Evolutionary conservation across 2,113 vertebrate species (phyloP).

Genomic region (Brevimyrus niger): DNA sequence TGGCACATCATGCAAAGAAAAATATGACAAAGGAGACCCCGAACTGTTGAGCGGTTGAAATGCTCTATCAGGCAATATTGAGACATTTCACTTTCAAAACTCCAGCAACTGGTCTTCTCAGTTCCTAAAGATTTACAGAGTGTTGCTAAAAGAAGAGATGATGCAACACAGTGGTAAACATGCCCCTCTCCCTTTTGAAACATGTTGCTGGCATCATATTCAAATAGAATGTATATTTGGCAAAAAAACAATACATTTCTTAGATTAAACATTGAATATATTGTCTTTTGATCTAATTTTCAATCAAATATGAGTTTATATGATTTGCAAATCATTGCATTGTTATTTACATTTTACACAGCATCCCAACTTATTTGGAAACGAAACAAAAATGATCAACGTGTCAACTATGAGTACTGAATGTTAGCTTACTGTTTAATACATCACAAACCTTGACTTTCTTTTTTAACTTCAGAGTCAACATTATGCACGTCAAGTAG

Average conservation of each 20-base stretch:
- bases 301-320: not conserved
- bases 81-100: not conserved
- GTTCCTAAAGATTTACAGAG: not conserved
- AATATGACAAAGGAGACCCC: not conserved
- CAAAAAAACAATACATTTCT: not conserved
- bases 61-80: not conserved
- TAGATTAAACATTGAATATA: not conserved
- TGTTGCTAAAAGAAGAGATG: not conserved
- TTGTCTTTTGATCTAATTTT: not conserved
- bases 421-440: not conserved
- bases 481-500: not conserved
- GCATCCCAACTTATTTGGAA: not conserved
- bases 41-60: not conserved
- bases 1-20: not conserved
- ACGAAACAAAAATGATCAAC: too few species aligned
- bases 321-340: not conserved
- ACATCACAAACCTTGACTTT: not conserved
- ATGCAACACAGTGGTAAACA: not conserved
- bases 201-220: not conserved
- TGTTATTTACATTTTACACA: not conserved
- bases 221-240: not conserved
- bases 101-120: not conserved
- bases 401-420: not conserved
- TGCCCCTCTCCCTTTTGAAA: not conserved
- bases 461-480: not conserved